Evolutionary conservation across 2,113 vertebrate species (phyloP).

Genomic region (Grantiella picta): DNA sequence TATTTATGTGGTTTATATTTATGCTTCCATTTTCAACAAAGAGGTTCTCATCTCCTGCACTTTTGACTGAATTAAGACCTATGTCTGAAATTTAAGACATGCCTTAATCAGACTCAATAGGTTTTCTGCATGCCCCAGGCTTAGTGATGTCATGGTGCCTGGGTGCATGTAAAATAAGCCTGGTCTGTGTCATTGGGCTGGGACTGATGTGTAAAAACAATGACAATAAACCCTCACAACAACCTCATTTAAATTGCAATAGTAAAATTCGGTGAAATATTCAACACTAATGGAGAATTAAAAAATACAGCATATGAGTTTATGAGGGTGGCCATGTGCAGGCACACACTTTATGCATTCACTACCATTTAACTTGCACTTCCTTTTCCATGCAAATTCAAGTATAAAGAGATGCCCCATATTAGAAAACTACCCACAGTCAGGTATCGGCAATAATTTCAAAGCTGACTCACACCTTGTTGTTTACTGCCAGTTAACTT

Average conservation of each 20-base stretch:
- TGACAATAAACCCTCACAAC: neutral
- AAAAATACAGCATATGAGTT: neutral
- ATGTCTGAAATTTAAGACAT: conserved; percentile 18
- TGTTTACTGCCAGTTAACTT: neutral
- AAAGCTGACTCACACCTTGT: neutral
- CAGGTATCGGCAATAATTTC: neutral
- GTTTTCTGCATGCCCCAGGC: conserved; percentile 18
- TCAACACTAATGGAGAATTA: neutral
- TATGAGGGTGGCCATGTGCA: neutral
- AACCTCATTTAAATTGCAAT: neutral
- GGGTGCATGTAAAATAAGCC: neutral
- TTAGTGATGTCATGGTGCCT: neutral
- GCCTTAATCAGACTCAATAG: conserved; percentile 31
- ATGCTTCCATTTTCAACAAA: neutral
- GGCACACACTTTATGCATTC: neutral
- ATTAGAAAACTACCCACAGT: neutral
- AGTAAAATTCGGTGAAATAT: neutral
- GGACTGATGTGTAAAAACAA: neutral
- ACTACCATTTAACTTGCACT: neutral
- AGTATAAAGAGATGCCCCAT: neutral
- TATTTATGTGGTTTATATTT: neutral
- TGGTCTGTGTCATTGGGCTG: neutral
- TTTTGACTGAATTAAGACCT: neutral
- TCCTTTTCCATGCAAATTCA: neutral
- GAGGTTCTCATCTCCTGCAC: neutral